These are phyloP conservation scores for Takifugu rubripes DNA, from an alignment of 2,797 vertebrate genomes.

Conservation along the genomic window DNA sequence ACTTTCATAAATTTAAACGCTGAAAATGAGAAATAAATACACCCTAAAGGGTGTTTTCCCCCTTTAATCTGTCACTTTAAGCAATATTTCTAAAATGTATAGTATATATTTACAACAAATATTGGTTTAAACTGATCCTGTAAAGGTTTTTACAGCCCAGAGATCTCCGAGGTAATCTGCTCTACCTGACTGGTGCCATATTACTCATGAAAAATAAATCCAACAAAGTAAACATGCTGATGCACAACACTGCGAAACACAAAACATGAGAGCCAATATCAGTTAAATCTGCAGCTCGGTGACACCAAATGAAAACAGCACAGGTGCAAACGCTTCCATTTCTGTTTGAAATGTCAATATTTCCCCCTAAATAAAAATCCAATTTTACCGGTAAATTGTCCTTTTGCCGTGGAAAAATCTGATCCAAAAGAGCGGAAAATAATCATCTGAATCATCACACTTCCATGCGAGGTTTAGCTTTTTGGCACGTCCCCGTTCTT, in stretches of 20 bases:
- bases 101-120: too few relatives aligned
- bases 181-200: neutral
- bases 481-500: conserved; percentile 24
- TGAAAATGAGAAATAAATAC: too few relatives aligned
- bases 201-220: neutral
- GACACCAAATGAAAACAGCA: conserved; percentile 32
- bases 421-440: neutral
- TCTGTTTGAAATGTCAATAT: conserved; percentile 46
- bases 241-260: conserved; percentile 5
- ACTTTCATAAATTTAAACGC: too few relatives aligned
- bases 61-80: too few relatives aligned
- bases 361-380: conserved; percentile 23
- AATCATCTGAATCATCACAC: conserved; percentile 5
- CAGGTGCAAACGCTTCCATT: conserved; percentile 38
- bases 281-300: conserved; percentile 19
- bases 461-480: conserved; percentile 4
- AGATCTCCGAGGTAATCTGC: conserved; percentile 1
- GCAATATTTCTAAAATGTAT: too few relatives aligned
- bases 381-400: conserved; percentile 19
- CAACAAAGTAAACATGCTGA: neutral
- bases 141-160: conserved; percentile 2
- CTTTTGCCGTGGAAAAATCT: too few relatives aligned
- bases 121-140: too few relatives aligned
- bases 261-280: conserved; percentile 14
- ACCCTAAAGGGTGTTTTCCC: too few relatives aligned